Percentiles rank a stretch among this genome's conserved stretches.
phyloP scores from a whole-genome alignment of 2,797 vertebrate species.

The Pseudomugil gertrudae region DNA sequence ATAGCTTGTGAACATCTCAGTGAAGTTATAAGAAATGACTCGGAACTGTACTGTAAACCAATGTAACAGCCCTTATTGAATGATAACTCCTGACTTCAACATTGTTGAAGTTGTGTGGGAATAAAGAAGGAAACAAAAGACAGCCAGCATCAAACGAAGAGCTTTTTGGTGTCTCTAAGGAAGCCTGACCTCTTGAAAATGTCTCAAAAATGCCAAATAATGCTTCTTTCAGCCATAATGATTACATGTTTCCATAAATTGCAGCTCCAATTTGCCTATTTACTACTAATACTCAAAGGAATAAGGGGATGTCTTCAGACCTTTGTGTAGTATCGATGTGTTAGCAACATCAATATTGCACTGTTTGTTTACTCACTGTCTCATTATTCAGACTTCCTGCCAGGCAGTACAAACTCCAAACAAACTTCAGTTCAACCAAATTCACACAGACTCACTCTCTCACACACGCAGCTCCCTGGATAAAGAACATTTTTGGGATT shows the following conservation, averaged over 20 bases:
- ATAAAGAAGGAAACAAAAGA: no score
- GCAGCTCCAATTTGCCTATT: not conserved
- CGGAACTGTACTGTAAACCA: not conserved
- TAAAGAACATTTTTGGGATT: not conserved
- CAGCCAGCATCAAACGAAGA: not conserved
- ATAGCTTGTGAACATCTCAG: not conserved
- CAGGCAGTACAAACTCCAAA: not conserved
- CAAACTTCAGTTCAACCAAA: not conserved
- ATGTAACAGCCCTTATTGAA: not conserved
- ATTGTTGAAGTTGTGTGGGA: not conserved
- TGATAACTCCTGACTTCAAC: not conserved
- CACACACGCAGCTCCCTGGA: not conserved
- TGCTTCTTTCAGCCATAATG: not conserved
- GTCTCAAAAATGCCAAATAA: not conserved
- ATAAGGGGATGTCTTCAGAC: not conserved
- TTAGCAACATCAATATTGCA: not conserved
- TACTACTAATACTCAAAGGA: not conserved
- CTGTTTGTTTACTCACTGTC: not conserved
- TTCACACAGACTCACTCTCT: not conserved
- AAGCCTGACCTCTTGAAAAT: not conserved
- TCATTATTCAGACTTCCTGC: not conserved
- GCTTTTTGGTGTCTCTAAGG: not conserved
- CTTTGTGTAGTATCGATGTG: not conserved
- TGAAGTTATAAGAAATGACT: not conserved
- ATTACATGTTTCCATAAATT: not conserved